phyloP scores from a whole-genome alignment of 2,888 invertebrate species.

The Trachelus iudaicus region DNA sequence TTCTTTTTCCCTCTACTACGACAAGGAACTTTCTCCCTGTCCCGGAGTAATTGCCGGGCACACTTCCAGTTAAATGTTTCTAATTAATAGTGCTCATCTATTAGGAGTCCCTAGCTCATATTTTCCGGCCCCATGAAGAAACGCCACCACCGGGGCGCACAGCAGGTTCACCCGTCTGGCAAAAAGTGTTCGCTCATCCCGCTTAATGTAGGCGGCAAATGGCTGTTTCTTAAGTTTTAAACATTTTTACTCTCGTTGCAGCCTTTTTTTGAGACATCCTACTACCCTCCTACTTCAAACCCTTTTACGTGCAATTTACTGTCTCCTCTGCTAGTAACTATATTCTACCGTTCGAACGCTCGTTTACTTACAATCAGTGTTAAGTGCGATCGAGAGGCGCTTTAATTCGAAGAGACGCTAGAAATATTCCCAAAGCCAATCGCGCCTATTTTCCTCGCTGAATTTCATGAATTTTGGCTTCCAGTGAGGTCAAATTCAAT shows the following conservation, averaged over 20 bases:
- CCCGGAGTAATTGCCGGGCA: slow-evolving; percentile 42
- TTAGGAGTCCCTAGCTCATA: slow-evolving; percentile 50
- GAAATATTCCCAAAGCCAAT: too few relatives aligned
- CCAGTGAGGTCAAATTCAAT: too few relatives aligned
- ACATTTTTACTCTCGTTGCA: slow-evolving; percentile 21
- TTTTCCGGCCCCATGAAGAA: slow-evolving; percentile 34
- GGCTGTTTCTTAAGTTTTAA: slow-evolving; percentile 50
- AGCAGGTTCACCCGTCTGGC: slow-evolving; percentile 26
- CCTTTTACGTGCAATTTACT: background rate
- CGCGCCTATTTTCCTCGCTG: too few relatives aligned
- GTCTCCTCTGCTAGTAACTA: slow-evolving; percentile 3
- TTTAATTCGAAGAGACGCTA: too few relatives aligned
- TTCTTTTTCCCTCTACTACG: too few relatives aligned
- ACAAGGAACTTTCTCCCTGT: slow-evolving; percentile 18
- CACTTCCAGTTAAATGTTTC: slow-evolving; percentile 58
- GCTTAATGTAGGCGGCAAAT: slow-evolving; percentile 49
- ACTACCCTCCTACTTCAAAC: background rate
- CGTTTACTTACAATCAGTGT: slow-evolving; percentile 21
- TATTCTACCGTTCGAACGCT: slow-evolving; percentile 23
- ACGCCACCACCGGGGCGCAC: slow-evolving; percentile 8
- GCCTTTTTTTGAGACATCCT: background rate
- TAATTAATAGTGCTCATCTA: slow-evolving; percentile 60
- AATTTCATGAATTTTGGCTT: too few relatives aligned
- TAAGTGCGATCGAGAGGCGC: slow-evolving; percentile 25
- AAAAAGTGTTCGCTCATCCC: slow-evolving; percentile 34